These are phyloP conservation scores for Rhabdomys pumilio DNA, from an alignment of 2,797 vertebrate species.

Conservation along the genomic window DNA sequence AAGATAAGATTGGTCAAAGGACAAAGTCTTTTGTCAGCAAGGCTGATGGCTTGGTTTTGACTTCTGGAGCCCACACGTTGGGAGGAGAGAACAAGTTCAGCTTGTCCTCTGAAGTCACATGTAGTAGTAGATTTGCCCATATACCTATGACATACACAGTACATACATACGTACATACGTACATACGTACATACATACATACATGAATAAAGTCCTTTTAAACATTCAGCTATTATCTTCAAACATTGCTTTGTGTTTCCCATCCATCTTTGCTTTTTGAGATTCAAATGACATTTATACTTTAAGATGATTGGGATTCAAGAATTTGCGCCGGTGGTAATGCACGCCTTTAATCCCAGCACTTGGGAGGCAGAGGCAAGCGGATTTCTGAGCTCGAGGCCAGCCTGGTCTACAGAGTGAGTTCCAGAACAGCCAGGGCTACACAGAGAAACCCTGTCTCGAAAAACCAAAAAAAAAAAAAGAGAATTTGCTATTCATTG, in stretches of 20 bases:
- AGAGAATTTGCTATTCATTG: background rate
- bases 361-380: no score
- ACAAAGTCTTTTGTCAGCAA: background rate
- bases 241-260: background rate
- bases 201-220: background rate
- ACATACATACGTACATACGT: background rate
- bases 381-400: no score
- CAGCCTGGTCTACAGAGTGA: no score
- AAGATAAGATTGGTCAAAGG: background rate
- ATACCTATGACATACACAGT: background rate
- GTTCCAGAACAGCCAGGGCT: no score
- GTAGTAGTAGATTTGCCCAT: background rate
- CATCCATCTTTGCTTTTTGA: background rate
- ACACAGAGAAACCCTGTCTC: no score
- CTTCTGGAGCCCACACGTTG: background rate
- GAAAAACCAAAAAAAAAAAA: no score
- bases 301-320: background rate
- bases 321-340: no score
- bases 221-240: background rate
- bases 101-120: background rate
- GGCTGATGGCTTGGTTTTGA: background rate
- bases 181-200: background rate
- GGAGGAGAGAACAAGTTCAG: background rate
- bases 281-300: background rate
- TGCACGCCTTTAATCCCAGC: no score